These are phyloP conservation scores for Mystacornis crossleyi DNA, from an alignment of 2,113 vertebrate genomes.

Conservation along the genomic window DNA sequence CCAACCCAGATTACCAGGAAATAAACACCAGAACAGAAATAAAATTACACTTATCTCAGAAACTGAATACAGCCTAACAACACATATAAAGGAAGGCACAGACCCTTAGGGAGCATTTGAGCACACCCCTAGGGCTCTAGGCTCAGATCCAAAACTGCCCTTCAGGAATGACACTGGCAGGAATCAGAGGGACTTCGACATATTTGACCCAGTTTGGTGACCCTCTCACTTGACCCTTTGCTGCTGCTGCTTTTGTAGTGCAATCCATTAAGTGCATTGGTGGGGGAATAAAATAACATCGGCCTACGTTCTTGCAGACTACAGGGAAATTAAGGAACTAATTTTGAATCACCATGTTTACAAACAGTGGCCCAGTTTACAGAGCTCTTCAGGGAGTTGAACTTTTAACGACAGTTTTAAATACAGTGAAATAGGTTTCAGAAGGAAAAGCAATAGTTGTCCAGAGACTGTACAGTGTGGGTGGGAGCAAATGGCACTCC, in stretches of 20 bases:
- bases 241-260: neutral
- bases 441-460: conserved; percentile 22
- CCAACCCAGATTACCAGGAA: neutral
- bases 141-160: neutral
- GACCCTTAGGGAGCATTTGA: neutral
- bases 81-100: neutral
- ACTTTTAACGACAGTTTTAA: conserved; percentile 53
- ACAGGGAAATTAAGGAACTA: conserved; percentile 41
- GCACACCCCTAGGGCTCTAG: neutral
- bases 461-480: neutral
- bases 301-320: neutral
- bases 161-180: neutral
- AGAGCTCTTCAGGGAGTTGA: conserved; percentile 28
- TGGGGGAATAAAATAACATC: neutral
- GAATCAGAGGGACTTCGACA: neutral
- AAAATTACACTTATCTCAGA: neutral
- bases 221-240: neutral
- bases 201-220: neutral
- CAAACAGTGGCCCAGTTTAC: conserved; percentile 28
- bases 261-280: neutral
- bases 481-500: conserved; percentile 27
- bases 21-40: neutral
- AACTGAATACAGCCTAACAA: neutral
- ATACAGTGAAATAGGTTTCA: conserved; percentile 39
- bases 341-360: conserved; percentile 18